Conservation (phyloP, 2,888 invertebrate genomes). For the Hemaris fuciformis region DNA sequence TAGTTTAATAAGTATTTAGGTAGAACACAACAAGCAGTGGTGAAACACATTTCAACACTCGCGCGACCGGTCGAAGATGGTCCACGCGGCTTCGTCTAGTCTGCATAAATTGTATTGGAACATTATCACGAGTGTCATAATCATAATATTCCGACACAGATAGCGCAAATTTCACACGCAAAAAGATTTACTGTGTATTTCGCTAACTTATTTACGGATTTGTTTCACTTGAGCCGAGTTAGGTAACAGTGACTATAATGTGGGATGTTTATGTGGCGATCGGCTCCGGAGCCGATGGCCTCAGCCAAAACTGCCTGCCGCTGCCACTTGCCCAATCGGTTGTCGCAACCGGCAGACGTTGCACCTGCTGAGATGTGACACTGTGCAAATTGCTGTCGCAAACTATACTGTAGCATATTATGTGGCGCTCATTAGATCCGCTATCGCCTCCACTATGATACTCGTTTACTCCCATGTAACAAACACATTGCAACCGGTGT, state of each 20-base stretch:
- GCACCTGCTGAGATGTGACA: slow-evolving; percentile 74
- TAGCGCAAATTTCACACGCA: slow-evolving; percentile 30
- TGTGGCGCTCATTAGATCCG: slow-evolving; percentile 1
- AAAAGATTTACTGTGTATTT: slow-evolving; percentile 50
- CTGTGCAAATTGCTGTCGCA: slow-evolving; percentile 63
- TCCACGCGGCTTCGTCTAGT: slow-evolving; percentile 39
- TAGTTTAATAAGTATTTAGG: slow-evolving; percentile 25
- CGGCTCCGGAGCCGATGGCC: slow-evolving; percentile 69
- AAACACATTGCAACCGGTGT: background rate
- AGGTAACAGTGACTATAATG: slow-evolving; percentile 68
- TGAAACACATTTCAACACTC: slow-evolving; percentile 53
- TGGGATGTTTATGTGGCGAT: slow-evolving; percentile 73
- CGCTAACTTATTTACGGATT: slow-evolving; percentile 65
- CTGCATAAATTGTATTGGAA: slow-evolving; percentile 45
- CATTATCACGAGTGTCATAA: slow-evolving; percentile 39
- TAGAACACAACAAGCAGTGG: slow-evolving; percentile 36
- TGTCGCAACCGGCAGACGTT: slow-evolving; percentile 75
- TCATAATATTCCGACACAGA: slow-evolving; percentile 31
- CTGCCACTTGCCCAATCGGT: slow-evolving; percentile 71
- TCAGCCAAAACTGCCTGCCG: slow-evolving; percentile 53
- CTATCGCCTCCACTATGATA: background rate
- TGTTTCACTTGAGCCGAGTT: slow-evolving; percentile 61
- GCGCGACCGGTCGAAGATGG: slow-evolving; percentile 52
- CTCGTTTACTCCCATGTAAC: background rate
- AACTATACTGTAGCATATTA: slow-evolving; percentile 25